Evolutionary conservation across 2,888 invertebrate species (phyloP).

Genomic region (Agonopterix arenella): DNA sequence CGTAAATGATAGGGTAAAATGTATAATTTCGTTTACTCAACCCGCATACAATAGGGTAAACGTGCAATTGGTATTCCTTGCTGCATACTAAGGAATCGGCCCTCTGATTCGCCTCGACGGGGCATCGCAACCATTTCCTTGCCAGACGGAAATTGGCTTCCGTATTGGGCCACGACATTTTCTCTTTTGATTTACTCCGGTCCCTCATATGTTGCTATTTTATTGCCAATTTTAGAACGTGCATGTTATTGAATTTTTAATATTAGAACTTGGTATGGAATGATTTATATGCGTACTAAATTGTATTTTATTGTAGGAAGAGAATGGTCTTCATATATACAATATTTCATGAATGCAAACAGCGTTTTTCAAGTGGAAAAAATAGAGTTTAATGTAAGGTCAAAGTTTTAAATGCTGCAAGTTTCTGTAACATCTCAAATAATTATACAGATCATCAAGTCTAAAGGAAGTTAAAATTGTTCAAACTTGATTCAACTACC

Average conservation of each 20-base stretch:
- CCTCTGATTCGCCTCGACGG: neutral
- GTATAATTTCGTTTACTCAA: slow-evolving; percentile 4
- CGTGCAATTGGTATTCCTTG: slow-evolving; percentile 24
- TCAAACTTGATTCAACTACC: too few species aligned
- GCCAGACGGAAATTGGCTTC: slow-evolving; percentile 26
- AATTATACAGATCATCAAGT: too few species aligned
- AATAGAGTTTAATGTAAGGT: too few species aligned
- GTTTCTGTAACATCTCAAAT: too few species aligned
- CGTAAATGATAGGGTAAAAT: neutral
- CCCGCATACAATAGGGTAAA: slow-evolving; percentile 6
- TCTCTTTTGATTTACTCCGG: slow-evolving; percentile 17
- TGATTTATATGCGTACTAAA: neutral
- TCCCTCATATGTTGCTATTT: slow-evolving; percentile 8
- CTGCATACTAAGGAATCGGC: slow-evolving; percentile 13
- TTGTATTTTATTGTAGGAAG: too few species aligned
- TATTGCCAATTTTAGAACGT: slow-evolving; percentile 1
- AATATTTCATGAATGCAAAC: too few species aligned
- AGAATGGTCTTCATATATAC: too few species aligned
- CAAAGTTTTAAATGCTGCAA: too few species aligned
- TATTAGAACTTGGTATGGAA: neutral
- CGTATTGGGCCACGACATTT: slow-evolving; percentile 15
- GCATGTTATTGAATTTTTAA: too few species aligned
- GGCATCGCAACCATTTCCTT: slow-evolving; percentile 20
- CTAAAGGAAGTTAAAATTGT: too few species aligned
- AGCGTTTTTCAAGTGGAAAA: too few species aligned